phyloP scores from a whole-genome alignment of 2,888 invertebrate species.

The Drosophila mimica region DNA sequence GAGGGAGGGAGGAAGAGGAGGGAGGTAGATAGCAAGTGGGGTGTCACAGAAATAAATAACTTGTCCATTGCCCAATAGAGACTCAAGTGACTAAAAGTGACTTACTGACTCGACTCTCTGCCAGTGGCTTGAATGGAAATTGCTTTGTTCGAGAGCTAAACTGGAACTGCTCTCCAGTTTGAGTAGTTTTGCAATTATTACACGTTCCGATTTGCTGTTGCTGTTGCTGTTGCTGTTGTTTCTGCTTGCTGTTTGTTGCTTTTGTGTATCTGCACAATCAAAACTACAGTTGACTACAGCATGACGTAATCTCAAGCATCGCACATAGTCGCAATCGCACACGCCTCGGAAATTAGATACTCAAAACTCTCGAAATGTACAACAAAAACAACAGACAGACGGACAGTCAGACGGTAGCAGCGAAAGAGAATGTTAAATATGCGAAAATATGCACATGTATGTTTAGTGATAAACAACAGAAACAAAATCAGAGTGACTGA shows the following conservation, averaged over 20 bases:
- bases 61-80: slow-evolving; percentile 31
- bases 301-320: slow-evolving; percentile 48
- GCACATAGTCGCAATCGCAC: slow-evolving; percentile 2
- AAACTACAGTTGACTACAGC: slow-evolving; percentile 34
- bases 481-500: background rate
- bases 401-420: slow-evolving; percentile 13
- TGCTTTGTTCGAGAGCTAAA: slow-evolving; percentile 52
- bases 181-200: slow-evolving; percentile 66
- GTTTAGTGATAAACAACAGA: slow-evolving; percentile 18
- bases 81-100: slow-evolving; percentile 15
- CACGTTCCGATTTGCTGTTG: slow-evolving; percentile 20
- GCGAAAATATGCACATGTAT: slow-evolving; percentile 46
- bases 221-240: slow-evolving; percentile 20
- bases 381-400: background rate
- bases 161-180: slow-evolving; percentile 62
- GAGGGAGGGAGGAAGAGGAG: background rate
- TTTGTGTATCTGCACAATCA: slow-evolving; percentile 43
- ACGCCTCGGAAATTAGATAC: slow-evolving; percentile 59
- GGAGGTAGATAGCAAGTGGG: background rate
- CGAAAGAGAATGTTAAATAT: slow-evolving; percentile 28
- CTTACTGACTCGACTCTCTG: slow-evolving; percentile 6
- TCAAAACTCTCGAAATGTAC: slow-evolving; percentile 36
- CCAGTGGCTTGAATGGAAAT: slow-evolving; percentile 27
- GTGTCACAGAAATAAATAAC: slow-evolving; percentile 38
- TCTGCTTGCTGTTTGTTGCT: slow-evolving; percentile 10